Evolutionary conservation across 2,888 invertebrate genomes (phyloP).

Genomic region (Andrena trimmerana): DNA sequence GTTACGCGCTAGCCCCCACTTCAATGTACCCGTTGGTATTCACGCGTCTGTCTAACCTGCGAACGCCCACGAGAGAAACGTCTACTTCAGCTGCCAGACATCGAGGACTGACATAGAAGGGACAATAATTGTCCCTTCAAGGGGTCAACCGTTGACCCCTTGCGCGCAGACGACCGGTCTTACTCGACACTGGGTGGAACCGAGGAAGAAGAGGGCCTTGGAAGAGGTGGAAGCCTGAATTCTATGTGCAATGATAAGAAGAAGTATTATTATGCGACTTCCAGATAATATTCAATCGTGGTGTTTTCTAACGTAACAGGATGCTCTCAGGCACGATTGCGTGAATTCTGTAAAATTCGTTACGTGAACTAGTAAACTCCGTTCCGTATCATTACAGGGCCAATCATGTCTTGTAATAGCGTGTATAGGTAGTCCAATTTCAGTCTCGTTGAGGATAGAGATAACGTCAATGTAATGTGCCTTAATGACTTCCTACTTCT

Average conservation of each 20-base stretch:
- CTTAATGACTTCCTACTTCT: neutral
- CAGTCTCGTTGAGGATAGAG: neutral
- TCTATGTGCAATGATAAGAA: no score
- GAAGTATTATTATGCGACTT: neutral
- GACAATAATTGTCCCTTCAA: slow-evolving; percentile 25
- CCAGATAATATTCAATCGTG: neutral
- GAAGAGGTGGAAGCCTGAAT: no score
- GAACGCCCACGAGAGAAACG: slow-evolving; percentile 41
- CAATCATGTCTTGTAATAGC: neutral
- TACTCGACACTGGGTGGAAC: no score
- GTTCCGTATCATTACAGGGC: neutral
- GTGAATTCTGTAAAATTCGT: slow-evolving; percentile 17
- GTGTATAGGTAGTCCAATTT: slow-evolving; percentile 6
- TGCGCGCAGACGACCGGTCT: neutral
- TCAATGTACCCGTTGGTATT: slow-evolving; percentile 31
- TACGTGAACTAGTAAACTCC: neutral
- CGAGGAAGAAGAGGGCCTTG: no score
- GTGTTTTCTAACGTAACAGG: neutral
- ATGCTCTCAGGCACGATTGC: slow-evolving; percentile 9
- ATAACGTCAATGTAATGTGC: neutral
- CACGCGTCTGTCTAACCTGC: slow-evolving; percentile 44
- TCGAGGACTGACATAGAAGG: slow-evolving; percentile 34
- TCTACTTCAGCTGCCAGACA: slow-evolving; percentile 31
- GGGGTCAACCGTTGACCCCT: slow-evolving; percentile 16
- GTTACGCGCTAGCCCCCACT: slow-evolving; percentile 34